Evolutionary conservation across 2,797 vertebrate genomes (phyloP).

Genomic region (Arremon brunneinucha): DNA sequence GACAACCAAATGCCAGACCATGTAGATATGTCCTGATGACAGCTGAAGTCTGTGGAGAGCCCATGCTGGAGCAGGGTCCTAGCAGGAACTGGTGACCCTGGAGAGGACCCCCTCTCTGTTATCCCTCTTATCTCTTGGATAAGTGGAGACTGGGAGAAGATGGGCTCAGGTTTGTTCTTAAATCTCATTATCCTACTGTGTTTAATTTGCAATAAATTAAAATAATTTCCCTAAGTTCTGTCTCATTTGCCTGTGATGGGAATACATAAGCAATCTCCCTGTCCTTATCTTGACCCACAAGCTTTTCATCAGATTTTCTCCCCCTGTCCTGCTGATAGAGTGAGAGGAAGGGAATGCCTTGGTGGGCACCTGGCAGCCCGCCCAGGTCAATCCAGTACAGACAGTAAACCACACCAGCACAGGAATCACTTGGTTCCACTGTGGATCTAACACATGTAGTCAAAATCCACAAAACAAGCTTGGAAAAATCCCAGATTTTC

Average conservation of each 20-base stretch:
- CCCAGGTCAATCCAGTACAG: neutral
- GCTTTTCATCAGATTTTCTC: neutral
- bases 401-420: neutral
- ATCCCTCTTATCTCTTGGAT: neutral
- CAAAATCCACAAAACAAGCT: neutral
- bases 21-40: neutral
- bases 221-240: neutral
- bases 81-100: neutral
- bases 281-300: neutral
- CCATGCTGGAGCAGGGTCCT: neutral
- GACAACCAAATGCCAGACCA: fast-evolving
- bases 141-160: fast-evolving
- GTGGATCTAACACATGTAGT: neutral
- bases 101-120: neutral
- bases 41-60: neutral
- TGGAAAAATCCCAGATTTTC: neutral
- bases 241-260: neutral
- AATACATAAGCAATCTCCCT: neutral
- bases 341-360: neutral
- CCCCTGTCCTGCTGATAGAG: neutral
- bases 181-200: neutral
- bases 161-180: neutral
- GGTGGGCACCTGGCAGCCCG: neutral
- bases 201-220: neutral
- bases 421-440: neutral